Conservation (phyloP, 2,888 invertebrate species). For the Drosophila nigritarsus region DNA sequence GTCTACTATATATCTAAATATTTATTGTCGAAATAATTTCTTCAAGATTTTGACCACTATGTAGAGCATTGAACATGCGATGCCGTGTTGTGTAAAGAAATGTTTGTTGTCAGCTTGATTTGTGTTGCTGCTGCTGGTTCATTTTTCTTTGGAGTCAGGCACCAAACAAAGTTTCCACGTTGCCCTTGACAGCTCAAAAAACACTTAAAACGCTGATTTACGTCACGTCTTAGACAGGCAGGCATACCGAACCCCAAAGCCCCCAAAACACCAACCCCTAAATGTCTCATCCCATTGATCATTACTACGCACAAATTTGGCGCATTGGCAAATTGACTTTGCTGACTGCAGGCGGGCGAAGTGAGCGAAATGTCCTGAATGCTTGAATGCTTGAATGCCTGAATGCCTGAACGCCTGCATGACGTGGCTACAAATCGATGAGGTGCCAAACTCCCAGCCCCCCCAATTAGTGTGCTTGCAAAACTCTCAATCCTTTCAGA, state of each 20-base stretch:
- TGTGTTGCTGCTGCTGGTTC: slow-evolving; percentile 58
- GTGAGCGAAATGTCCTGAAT: slow-evolving; percentile 3
- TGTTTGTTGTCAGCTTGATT: slow-evolving; percentile 45
- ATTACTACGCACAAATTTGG: slow-evolving; percentile 72
- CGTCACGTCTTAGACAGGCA: slow-evolving; percentile 75
- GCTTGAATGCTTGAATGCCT: slow-evolving; percentile 29
- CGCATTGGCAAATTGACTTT: slow-evolving; percentile 75
- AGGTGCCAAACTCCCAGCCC: slow-evolving; percentile 49
- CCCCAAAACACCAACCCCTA: background rate
- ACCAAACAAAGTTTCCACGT: slow-evolving; percentile 64
- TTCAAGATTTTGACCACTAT: background rate
- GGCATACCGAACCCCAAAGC: slow-evolving; percentile 7
- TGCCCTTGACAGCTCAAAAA: slow-evolving; percentile 69
- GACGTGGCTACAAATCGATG: slow-evolving; percentile 75
- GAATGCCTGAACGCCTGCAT: slow-evolving; percentile 56
- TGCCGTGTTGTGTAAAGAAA: background rate
- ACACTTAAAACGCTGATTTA: slow-evolving; percentile 79
- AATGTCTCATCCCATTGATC: slow-evolving; percentile 47
- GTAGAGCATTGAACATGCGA: slow-evolving; percentile 30
- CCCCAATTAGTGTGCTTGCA: slow-evolving; percentile 41
- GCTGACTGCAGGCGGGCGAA: slow-evolving; percentile 31
- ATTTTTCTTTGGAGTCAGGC: slow-evolving; percentile 45
- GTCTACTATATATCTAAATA: background rate
- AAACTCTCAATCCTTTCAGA: slow-evolving; percentile 47
- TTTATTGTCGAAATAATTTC: background rate